A percentile compares a stretch with the other conserved stretches of the same genome.
Conservation (phyloP, 1,140 invertebrate species). For the Ceratina australensis region DNA sequence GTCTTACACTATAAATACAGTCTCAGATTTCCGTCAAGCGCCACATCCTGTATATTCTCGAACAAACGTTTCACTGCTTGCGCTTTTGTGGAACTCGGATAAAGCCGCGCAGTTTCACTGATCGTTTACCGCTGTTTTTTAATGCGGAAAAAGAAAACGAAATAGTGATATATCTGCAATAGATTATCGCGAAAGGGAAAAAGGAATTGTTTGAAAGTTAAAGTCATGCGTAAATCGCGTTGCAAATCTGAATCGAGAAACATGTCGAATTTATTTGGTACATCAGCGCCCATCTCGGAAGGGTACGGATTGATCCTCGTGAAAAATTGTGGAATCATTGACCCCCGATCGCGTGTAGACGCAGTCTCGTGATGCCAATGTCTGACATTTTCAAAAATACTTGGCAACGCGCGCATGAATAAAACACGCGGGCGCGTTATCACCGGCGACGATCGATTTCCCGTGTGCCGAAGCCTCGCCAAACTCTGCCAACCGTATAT, state of each 20-base stretch:
- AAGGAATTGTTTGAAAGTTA: no score
- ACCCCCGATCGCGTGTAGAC: background rate
- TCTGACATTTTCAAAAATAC: conserved; percentile 23
- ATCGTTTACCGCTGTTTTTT: background rate
- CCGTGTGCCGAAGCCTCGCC: background rate
- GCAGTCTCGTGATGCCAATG: background rate
- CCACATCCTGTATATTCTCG: background rate
- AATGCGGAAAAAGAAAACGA: no score
- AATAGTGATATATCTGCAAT: no score
- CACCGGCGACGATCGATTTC: conserved; percentile 16
- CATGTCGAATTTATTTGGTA: no score
- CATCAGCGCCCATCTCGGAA: no score
- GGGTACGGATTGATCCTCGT: no score
- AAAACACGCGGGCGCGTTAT: conserved; percentile 18
- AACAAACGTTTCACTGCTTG: background rate
- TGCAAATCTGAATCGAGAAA: no score
- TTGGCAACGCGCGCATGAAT: conserved; percentile 20
- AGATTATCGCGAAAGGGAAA: no score
- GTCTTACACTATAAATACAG: no score
- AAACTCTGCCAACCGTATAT: background rate
- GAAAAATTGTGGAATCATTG: background rate
- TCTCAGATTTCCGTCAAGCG: background rate
- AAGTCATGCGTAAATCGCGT: no score
- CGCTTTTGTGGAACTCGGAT: background rate
- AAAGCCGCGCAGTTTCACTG: conserved; percentile 9